Conservation (phyloP, 2,888 invertebrate species). For the Megamerina dolium region DNA sequence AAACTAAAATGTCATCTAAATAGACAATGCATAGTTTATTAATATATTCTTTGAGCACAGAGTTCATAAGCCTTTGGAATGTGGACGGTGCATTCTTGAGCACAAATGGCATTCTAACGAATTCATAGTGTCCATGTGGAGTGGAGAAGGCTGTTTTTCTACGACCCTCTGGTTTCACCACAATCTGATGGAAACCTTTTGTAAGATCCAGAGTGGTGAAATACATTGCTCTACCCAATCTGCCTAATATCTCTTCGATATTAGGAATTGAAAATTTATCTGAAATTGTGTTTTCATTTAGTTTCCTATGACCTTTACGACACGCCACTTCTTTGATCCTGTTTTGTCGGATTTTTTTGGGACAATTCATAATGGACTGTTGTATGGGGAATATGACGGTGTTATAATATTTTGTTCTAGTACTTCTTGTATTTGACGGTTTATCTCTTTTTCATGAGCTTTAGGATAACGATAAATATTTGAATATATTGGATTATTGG, state of each 20-base stretch:
- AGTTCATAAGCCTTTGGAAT: conserved; percentile 4
- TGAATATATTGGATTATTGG: neutral
- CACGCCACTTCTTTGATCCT: too few species aligned
- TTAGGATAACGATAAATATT: neutral
- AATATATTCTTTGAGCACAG: neutral
- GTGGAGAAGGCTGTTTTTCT: too few species aligned
- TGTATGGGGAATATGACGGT: too few species aligned
- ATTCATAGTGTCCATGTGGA: neutral
- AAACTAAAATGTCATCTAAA: too few species aligned
- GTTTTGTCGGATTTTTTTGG: too few species aligned
- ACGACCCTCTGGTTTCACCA: too few species aligned
- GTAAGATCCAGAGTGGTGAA: conserved; percentile 4
- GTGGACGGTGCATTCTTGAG: conserved; percentile 3
- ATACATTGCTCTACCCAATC: neutral
- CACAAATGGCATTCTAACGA: neutral
- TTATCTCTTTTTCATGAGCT: conserved; percentile 3
- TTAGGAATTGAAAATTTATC: too few species aligned
- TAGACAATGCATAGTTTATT: too few species aligned
- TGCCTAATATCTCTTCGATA: conserved; percentile 1
- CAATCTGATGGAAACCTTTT: neutral
- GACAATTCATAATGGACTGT: too few species aligned
- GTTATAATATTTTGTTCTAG: too few species aligned
- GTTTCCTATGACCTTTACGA: too few species aligned
- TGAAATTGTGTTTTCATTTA: too few species aligned
- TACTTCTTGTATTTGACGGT: conserved; percentile 2